A percentile compares a stretch with the other conserved stretches of the same genome.
These are phyloP conservation scores for Trichogramma evanescens DNA, from an alignment of 2,888 invertebrate genomes.

Conservation along the genomic window DNA sequence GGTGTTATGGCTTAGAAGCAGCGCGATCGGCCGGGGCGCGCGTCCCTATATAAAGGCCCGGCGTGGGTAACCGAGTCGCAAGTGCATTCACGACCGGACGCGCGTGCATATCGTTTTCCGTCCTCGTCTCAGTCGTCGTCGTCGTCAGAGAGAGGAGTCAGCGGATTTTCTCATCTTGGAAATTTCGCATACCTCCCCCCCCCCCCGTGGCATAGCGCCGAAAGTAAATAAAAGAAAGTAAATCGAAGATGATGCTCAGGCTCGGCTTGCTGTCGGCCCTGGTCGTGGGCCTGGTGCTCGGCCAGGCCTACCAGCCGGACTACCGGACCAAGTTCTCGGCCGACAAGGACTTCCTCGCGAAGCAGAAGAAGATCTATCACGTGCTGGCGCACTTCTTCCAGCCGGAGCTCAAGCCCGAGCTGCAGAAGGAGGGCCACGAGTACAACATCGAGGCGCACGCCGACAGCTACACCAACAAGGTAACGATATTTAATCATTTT, in stretches of 20 bases:
- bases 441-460: slow-evolving; percentile 32
- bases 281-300: slow-evolving; percentile 26
- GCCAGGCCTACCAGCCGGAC: slow-evolving; percentile 21
- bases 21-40: too few species aligned
- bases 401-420: slow-evolving; percentile 28
- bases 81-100: too few species aligned
- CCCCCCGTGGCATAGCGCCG: too few species aligned
- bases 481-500: slow-evolving; percentile 18
- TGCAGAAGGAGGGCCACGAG: slow-evolving; percentile 32
- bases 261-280: slow-evolving; percentile 25
- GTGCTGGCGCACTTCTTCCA: slow-evolving; percentile 36
- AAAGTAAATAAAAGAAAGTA: neutral
- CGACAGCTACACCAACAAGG: slow-evolving; percentile 34
- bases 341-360: slow-evolving; percentile 34
- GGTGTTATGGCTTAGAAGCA: too few species aligned
- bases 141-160: too few species aligned
- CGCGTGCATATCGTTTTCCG: too few species aligned
- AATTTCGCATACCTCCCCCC: too few species aligned
- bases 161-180: too few species aligned
- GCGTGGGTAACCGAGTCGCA: too few species aligned
- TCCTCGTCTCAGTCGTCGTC: too few species aligned
- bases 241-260: slow-evolving; percentile 25
- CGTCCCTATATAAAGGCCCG: too few species aligned
- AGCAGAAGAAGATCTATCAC: slow-evolving; percentile 38
- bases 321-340: slow-evolving; percentile 28